Base-by-base conservation (phyloP, 2,888 invertebrate species). In the Clivina fossor region DNA sequence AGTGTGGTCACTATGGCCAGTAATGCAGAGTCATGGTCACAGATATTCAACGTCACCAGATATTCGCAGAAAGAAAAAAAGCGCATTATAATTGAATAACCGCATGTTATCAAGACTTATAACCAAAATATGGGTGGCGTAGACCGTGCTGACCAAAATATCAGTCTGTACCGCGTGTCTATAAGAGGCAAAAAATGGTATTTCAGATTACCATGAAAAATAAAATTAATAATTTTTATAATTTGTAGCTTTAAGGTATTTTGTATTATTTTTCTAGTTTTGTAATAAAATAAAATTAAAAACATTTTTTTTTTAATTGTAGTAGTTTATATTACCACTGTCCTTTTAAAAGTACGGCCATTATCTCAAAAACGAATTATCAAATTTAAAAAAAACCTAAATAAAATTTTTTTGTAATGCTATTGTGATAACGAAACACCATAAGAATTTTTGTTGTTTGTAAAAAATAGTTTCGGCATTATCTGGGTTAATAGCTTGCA, bases 1-100 rank as follows among this genome's bases (percentile, higher is more conserved):
- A 63, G 22, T 47, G 46, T 65, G 1, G 60, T 61, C 4, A 57
- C 50, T 20, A 38, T 61, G 11, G 55, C 43, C 2, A 56, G 59
- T n/a, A 63, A 62, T 48, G 7, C 9, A 28, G 16, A 9, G 7
- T 18, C 37, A 18, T 16, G 35, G 16, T 24, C 35, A 28, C 47
- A 37, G 8, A 18, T 55, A 13, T 38, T 16, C 19, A 43, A 35
- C 35, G 38, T 47, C 15, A 46, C 26, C 35, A 7, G 55, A n/a
- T 55, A 37, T 24, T 47, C 55, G 15, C 46, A 47, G 30, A 33
- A 30, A 19, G 30, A 46, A 32, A 55, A 37, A 37, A 18, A 46
- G n/a, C n/a, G 44, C 30, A 41, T 58, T n/a, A 13, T 20, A 37
- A 15, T 55, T 22, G 43, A 54, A 13, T 55, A 58, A 35, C 55